Percentiles rank a stretch among this genome's conserved stretches.
Evolutionary conservation across 2,113 vertebrate species (phyloP).

Genomic region (Gambusia affinis): DNA sequence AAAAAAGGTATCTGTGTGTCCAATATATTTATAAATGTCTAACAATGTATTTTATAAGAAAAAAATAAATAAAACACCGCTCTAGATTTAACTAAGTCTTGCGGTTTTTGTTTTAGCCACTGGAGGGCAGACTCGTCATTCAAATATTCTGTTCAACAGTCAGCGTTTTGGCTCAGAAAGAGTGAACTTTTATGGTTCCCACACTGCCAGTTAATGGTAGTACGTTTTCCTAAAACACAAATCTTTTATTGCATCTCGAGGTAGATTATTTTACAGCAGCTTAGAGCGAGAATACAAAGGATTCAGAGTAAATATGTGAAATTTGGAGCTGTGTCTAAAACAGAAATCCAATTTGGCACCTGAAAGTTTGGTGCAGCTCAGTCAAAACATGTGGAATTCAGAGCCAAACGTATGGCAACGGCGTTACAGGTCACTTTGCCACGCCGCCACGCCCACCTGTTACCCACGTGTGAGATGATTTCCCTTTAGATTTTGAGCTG

Average conservation of each 20-base stretch:
- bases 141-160: neutral
- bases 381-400: too few relatives aligned
- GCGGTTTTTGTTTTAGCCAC: constrained; percentile 6
- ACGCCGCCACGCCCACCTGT: neutral
- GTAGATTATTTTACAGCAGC: neutral
- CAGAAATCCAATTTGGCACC: neutral
- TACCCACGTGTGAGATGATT: neutral
- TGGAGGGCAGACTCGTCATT: constrained; percentile 6
- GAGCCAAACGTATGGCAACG: too few relatives aligned
- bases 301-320: neutral
- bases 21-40: neutral
- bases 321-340: neutral
- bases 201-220: too few relatives aligned
- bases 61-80: too few relatives aligned
- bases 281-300: neutral
- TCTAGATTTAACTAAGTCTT: neutral
- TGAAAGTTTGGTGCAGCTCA: too few relatives aligned
- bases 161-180: neutral
- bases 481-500: neutral
- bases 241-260: neutral
- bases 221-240: neutral
- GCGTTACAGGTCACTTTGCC: too few relatives aligned
- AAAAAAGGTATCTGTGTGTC: neutral
- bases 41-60: neutral
- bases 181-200: too few relatives aligned